Evolutionary conservation across 1,140 invertebrate genomes (phyloP), one percentile per base, ranked within the genome.

Genomic region (Drosophila seguyi): DNA sequence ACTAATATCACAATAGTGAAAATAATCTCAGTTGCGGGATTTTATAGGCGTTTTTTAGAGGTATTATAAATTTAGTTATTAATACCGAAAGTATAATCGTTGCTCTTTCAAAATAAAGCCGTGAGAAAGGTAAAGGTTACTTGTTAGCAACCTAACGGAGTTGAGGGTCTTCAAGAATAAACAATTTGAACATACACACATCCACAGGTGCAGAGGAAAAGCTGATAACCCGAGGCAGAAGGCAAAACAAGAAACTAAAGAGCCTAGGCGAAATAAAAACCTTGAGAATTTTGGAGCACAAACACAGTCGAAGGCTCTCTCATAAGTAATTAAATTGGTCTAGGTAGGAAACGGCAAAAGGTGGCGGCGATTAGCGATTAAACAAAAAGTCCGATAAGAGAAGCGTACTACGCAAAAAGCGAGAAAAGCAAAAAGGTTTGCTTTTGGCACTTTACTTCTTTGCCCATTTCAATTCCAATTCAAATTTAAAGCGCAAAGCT

Each of bases 191-290:
- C n/a, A 50, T 22, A 13, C 27, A 48, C 6, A 27, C 14, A 2
- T 20, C 6, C 10, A 20, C 66, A 50, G 52, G 66, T 59, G 66
- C 41, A 55, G 11, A 61, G 62, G 50, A 22, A 13, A 27, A 36
- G 41, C 22, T 63, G 53, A 67, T 59, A 67, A 80, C 38, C 29
- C 57, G 39, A 77, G 65, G 11, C 31, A 50, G 74, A 90, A 75
- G 78, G 42, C 77, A 78, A 85, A 85, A 75, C 74, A 85, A 79
- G 59, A 84, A 85, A 68, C 61, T 29, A 68, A 74, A 62, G 25
- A 61, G 18, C 42, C 63, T 59, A 36, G 16, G 50, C 50, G 18
- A 52, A 76, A 47, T 47, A 50, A 52, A 36, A 74, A 77, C 81
- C 85, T 84, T 84, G 73, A 68, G 61, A 53, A 55, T 69, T 61